These are phyloP conservation scores for Phoenicopterus ruber DNA, from an alignment of 2,113 vertebrate species.

Conservation along the genomic window DNA sequence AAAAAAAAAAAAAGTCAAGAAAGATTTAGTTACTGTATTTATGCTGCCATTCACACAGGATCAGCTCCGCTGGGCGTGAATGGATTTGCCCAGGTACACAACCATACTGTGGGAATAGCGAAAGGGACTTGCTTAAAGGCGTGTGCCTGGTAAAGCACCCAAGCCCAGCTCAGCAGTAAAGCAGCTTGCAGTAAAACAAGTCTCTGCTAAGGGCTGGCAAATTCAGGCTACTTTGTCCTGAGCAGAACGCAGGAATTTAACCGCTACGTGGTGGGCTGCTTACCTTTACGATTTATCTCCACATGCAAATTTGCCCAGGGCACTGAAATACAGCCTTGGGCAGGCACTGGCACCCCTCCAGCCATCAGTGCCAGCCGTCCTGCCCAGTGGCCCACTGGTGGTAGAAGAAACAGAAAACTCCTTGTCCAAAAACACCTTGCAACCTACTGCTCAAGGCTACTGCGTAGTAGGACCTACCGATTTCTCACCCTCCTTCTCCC, in stretches of 20 bases:
- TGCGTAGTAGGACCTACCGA: fast-evolving
- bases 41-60: neutral
- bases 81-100: too few species aligned
- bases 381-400: too few species aligned
- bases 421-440: neutral
- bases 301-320: neutral
- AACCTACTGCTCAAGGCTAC: neutral
- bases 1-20: neutral
- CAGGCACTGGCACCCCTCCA: neutral
- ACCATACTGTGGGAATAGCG: neutral
- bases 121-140: neutral
- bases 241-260: neutral
- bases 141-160: neutral
- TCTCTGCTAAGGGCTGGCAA: neutral
- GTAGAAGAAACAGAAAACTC: neutral
- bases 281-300: neutral
- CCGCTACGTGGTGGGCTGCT: fast-evolving
- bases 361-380: neutral
- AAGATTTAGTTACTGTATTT: neutral
- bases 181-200: neutral
- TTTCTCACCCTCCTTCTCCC: neutral
- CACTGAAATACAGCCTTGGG: neutral
- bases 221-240: neutral
- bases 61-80: neutral
- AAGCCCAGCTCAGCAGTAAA: neutral